Evolutionary conservation across 2,113 vertebrate species (phyloP), one percentile per base, ranked within the genome.

Genomic region (Nycticryphes semicollaris): DNA sequence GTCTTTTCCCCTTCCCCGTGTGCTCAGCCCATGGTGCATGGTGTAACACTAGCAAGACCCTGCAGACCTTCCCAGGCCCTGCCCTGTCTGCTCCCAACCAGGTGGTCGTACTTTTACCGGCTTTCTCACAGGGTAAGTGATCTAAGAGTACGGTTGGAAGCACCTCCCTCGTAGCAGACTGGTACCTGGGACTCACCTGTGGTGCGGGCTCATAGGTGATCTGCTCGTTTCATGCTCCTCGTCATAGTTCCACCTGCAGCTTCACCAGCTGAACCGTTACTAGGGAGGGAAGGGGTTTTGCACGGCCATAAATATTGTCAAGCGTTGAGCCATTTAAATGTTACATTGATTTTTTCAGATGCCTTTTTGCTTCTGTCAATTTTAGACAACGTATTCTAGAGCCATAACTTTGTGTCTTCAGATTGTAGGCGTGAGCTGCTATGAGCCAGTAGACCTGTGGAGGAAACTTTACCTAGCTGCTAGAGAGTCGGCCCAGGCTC

Each of bases 341-440:
- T 91, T 88, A 25, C 18, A 0, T 90, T 63, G 91, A 53, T 69
- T 82, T 94, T 73, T 94, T 80, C 95, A 28, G 94, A 97, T 94
- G 97, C 97, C 97, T 98, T 98, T 91, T 96, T 95, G 96, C 95
- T 96, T 96, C 89, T 93, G 70, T 93, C 57, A 4, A n/a, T 82
- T 91, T 67, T 96, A 96, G 97, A 94, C 19, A 7, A 45, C 93
- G 81, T 96, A 78, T 93, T 67, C 89, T 97, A 97, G 96, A 98
- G 97, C 97, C 97, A 95, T 98, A 97, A 97, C 77, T 89, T 93
- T 75, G 75, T 88, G 56, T 93, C 96, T 95, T 97, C 96, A 87
- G 96, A 77, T 59, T 9, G 45, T 97, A 96, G 96, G 94, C 16
- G 70, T 96, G 82, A 97, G 96, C 97, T 97, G 96, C 97, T 97